Base-by-base conservation (phyloP, 2,797 vertebrate genomes). In the Phrynocephalus forsythii region DNA sequence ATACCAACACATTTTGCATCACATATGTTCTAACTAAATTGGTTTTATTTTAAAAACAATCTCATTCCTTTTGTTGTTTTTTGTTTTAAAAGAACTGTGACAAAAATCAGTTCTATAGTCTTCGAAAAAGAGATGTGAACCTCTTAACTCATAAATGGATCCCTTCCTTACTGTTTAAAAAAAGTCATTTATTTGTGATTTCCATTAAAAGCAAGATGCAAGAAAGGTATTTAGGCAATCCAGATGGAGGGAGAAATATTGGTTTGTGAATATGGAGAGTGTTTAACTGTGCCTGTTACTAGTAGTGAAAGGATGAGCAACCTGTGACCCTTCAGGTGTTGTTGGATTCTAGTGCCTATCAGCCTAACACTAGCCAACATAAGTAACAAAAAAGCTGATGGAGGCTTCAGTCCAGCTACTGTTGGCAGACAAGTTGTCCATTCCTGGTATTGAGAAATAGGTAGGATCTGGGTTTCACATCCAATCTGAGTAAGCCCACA, bases 1-100 rank as follows among this genome's bases (percentile, higher is more conserved):
- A 24, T 72, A 33, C 50, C 50, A 78, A 78, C 30, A 30, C 48
- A 87, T 79, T 83, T n/a, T 79, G 38, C 52, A 50, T 44, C 30
- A 24, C 33, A 78, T 48, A 66, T 69, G 30, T 83, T 87, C 60
- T 60, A 87, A 83, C 30, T 60, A 73, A 82, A 44, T 82, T 75
- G 26, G 1, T 86, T 86, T 68, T 18, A 63, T 72, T 84, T 72
- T 33, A 63, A 82, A 3, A 84, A 13, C 30, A 75, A 82, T 52
- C 6, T 77, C 60, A 85, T 48, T 87, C 26, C 50, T 88, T 73
- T 56, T 1, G 1, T 20, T 6, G 9, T 2, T 22, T 24, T 24
- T 80, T 22, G 33, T 52, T 76, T 79, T 83, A 28, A 38, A 60
- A 18, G n/a, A 9, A 66, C 44, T n/a, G 63, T 88, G 8, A 66